Evolutionary conservation across 1,140 invertebrate genomes (phyloP).

Genomic region (Aphidius ervi): DNA sequence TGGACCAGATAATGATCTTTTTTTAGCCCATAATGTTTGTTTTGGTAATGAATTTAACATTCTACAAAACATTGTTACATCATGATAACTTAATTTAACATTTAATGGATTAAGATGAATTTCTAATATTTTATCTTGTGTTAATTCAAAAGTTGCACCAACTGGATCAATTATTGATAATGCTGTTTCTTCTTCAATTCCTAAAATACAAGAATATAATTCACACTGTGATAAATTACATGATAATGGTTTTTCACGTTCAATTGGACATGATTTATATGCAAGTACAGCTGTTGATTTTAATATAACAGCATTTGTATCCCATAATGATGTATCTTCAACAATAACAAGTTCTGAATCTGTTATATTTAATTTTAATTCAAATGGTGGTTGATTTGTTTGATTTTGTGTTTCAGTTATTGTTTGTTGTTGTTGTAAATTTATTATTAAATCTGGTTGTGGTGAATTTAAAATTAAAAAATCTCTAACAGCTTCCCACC

Average conservation of each 20-base stretch:
- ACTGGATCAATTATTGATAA: constrained; percentile 95
- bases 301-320: constrained; percentile 92
- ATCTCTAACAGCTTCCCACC: constrained; percentile 81
- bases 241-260: constrained; percentile 71
- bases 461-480: constrained; percentile 63
- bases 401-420: constrained; percentile 11
- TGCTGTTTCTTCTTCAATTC: constrained; percentile 89
- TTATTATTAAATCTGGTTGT: constrained; percentile 36
- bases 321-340: constrained; percentile 80
- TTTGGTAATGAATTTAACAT: constrained; percentile 84
- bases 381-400: constrained; percentile 55
- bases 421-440: constrained; percentile 18
- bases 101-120: constrained; percentile 63
- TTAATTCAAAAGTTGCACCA: constrained; percentile 71
- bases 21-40: constrained; percentile 64
- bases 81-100: constrained; percentile 87
- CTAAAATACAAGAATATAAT: constrained; percentile 89
- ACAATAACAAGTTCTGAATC: constrained; percentile 93
- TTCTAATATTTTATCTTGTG: constrained; percentile 43
- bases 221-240: constrained; percentile 88
- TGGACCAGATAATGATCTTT: constrained; percentile 34
- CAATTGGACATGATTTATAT: constrained; percentile 64
- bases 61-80: constrained; percentile 85
- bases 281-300: constrained; percentile 85
- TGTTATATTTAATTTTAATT: constrained; percentile 90